Evolutionary conservation across 1,140 invertebrate genomes (phyloP).

Genomic region (Lepidurus arcticus): DNA sequence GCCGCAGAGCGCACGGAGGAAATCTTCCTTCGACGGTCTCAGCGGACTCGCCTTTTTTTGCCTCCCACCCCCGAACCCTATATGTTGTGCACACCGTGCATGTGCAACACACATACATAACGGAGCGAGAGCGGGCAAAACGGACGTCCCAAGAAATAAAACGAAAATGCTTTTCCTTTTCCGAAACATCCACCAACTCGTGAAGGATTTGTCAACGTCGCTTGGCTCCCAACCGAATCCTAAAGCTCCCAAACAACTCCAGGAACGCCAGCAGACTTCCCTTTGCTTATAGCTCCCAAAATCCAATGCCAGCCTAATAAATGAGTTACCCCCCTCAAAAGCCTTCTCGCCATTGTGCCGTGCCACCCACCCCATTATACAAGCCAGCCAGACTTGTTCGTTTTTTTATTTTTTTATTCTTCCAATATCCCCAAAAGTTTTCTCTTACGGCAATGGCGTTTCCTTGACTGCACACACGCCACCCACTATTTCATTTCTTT

Average conservation of each 20-base stretch:
- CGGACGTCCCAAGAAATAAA: not conserved
- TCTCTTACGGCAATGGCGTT: not conserved
- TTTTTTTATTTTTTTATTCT: not conserved
- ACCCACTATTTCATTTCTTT: not conserved
- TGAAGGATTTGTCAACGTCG: slow-evolving; percentile 19
- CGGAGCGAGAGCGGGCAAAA: not conserved
- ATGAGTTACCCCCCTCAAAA: not conserved
- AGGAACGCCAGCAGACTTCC: not conserved
- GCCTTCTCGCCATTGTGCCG: not conserved
- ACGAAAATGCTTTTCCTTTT: slow-evolving; percentile 14
- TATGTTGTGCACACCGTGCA: slow-evolving; percentile 4
- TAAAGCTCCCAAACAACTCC: not conserved
- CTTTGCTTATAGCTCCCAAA: not conserved
- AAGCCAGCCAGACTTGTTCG: not conserved
- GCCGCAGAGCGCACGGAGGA: not conserved
- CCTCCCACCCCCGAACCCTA: not conserved
- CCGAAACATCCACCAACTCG: slow-evolving; percentile 17
- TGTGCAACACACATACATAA: slow-evolving; percentile 18
- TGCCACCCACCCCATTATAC: slow-evolving; percentile 15
- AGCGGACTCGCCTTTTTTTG: not conserved
- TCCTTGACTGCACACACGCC: slow-evolving; percentile 15
- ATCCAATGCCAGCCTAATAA: slow-evolving; percentile 15
- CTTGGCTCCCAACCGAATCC: not conserved
- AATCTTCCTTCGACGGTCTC: not conserved
- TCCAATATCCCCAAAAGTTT: not conserved